A percentile compares a stretch with the other conserved stretches of the same genome.
Conservation (phyloP, 1,140 invertebrate genomes). For the Apis dorsata region DNA sequence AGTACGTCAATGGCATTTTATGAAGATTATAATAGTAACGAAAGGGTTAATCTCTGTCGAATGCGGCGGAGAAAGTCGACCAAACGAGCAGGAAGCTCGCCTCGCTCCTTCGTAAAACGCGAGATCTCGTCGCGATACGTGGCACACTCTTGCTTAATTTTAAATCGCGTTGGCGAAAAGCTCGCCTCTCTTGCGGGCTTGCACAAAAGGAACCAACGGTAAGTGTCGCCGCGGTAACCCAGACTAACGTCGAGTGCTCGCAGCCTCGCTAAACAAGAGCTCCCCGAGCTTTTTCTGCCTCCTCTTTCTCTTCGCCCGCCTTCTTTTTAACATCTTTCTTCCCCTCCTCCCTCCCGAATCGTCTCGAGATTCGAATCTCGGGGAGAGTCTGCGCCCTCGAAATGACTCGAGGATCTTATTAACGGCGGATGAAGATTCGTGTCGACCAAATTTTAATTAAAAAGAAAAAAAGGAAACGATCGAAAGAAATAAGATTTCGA, state of each 20-base stretch:
- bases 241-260: conserved; percentile 13
- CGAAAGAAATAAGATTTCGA: too few species aligned
- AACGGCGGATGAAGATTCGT: too few species aligned
- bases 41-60: too few species aligned
- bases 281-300: not conserved
- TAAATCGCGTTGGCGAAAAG: not conserved
- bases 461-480: too few species aligned
- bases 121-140: not conserved
- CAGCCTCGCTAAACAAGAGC: conserved; percentile 31
- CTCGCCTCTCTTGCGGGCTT: not conserved
- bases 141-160: not conserved
- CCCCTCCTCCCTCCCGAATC: too few species aligned
- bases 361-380: not conserved
- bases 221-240: conserved; percentile 19
- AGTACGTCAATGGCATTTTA: too few species aligned
- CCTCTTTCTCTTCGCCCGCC: not conserved
- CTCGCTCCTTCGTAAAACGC: too few species aligned
- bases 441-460: too few species aligned
- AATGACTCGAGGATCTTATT: not conserved
- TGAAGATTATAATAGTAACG: too few species aligned
- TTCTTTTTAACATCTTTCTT: not conserved
- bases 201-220: conserved; percentile 13
- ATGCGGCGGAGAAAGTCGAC: too few species aligned
- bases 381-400: not conserved
- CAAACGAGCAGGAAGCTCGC: too few species aligned